A percentile compares a stretch with the other conserved stretches of the same genome.
Conservation (phyloP, 2,797 vertebrate genomes). For the Lates japonicus region DNA sequence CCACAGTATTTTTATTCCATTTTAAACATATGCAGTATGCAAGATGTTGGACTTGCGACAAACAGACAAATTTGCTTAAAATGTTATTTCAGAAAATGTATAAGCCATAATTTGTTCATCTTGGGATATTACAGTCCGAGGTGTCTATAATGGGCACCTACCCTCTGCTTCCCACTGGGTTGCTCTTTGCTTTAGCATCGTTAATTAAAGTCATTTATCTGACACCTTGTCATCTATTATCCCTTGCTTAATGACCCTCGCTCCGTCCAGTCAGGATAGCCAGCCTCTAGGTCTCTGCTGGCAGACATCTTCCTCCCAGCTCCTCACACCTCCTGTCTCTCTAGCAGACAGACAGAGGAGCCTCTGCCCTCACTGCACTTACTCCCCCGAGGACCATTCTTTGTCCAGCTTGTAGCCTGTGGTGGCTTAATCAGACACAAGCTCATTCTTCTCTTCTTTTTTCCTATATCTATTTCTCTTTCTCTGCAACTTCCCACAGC, state of each 20-base stretch:
- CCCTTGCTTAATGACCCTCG: conserved; percentile 33
- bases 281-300: conserved; percentile 27
- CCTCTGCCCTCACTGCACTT: not conserved
- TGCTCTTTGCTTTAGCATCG: conserved; percentile 32
- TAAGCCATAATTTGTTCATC: not conserved
- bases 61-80: not conserved
- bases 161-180: conserved; percentile 14
- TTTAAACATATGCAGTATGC: conserved; percentile 1
- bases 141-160: conserved; percentile 14
- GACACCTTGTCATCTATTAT: conserved; percentile 42
- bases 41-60: not conserved
- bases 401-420: conserved; percentile 10
- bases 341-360: conserved; percentile 28
- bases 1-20: conserved; percentile 3
- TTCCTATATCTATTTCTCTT: conserved; percentile 11
- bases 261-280: conserved; percentile 28
- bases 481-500: conserved; percentile 13
- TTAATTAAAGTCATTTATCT: conserved; percentile 53
- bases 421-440: conserved; percentile 33
- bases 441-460: conserved; percentile 41
- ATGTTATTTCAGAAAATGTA: not conserved
- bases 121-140: conserved; percentile 12
- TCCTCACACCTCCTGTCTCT: conserved; percentile 30
- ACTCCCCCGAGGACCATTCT: conserved; percentile 29
- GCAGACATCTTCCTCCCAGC: conserved; percentile 28